Evolutionary conservation across 2,888 invertebrate genomes (phyloP).

Genomic region (Drosophila lutescens): DNA sequence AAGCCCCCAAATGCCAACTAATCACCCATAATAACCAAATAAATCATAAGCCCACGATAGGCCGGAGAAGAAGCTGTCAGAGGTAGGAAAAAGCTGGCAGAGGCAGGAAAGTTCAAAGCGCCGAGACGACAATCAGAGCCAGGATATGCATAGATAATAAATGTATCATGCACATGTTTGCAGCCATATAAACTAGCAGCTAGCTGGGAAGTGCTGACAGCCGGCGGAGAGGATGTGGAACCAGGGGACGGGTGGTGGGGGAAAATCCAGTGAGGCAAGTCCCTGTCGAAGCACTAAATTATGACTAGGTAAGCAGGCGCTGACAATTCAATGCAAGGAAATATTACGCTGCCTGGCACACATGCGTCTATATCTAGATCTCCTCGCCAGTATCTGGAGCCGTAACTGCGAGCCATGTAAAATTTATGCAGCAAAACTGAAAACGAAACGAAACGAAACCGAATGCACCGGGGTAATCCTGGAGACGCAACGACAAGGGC

Average conservation of each 20-base stretch:
- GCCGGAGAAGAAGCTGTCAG: slow-evolving; percentile 29
- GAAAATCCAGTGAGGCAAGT: slow-evolving; percentile 53
- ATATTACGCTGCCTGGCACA: slow-evolving; percentile 45
- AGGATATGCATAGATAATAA: slow-evolving; percentile 47
- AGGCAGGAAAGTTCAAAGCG: slow-evolving; percentile 62
- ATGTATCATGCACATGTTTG: slow-evolving; percentile 29
- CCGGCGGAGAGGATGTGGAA: slow-evolving; percentile 14
- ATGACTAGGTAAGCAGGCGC: slow-evolving; percentile 72
- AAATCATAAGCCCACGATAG: slow-evolving; percentile 58
- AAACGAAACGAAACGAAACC: slow-evolving; percentile 43
- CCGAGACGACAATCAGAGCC: slow-evolving; percentile 63
- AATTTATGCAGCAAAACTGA: slow-evolving; percentile 68
- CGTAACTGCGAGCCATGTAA: slow-evolving; percentile 47
- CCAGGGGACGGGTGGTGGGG: background rate
- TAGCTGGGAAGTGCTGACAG: slow-evolving; percentile 66
- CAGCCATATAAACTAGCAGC: slow-evolving; percentile 49
- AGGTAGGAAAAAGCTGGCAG: slow-evolving; percentile 23
- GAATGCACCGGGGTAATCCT: slow-evolving; percentile 69
- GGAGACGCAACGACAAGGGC: slow-evolving; percentile 18
- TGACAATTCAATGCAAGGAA: slow-evolving; percentile 80
- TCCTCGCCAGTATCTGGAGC: slow-evolving; percentile 9
- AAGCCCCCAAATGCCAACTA: slow-evolving; percentile 25
- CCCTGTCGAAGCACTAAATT: slow-evolving; percentile 71
- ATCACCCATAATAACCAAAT: slow-evolving; percentile 49
- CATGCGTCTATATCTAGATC: slow-evolving; percentile 40